Evolutionary conservation across 2,797 vertebrate species (phyloP).

Genomic region (Clamator glandarius): DNA sequence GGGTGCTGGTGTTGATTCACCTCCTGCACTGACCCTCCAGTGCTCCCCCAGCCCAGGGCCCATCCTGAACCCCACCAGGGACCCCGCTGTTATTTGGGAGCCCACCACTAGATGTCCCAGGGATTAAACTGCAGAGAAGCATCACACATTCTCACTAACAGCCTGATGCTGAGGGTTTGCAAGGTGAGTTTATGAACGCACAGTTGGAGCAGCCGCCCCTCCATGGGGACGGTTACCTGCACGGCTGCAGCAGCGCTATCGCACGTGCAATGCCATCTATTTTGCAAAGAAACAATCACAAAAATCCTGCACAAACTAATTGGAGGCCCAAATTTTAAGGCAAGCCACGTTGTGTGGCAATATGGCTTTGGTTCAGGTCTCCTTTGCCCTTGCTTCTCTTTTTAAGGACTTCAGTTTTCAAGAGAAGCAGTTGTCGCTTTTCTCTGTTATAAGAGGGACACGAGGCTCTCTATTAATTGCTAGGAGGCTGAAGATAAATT

Average conservation of each 20-base stretch:
- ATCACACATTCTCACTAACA: neutral
- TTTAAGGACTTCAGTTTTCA: conserved; percentile 1
- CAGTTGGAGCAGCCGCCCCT: accelerated
- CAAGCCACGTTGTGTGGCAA: neutral
- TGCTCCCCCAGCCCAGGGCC: neutral
- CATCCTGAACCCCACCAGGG: neutral
- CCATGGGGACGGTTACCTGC: neutral
- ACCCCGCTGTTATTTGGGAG: conserved; percentile 21
- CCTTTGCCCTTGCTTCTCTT: neutral
- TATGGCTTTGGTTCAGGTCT: neutral
- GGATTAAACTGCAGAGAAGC: conserved; percentile 39
- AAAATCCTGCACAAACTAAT: neutral
- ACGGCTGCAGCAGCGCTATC: accelerated
- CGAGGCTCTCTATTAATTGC: neutral
- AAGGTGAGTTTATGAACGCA: neutral
- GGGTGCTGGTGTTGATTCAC: neutral
- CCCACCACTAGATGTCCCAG: conserved; percentile 75
- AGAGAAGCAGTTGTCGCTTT: neutral
- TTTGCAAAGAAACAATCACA: neutral
- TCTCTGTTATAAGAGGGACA: neutral
- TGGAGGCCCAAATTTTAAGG: neutral
- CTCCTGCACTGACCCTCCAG: too few species aligned
- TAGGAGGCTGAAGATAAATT: conserved; percentile 27
- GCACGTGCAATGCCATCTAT: accelerated
- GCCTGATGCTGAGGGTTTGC: neutral